phyloP scores from a whole-genome alignment of 2,113 vertebrate genomes.

The Passer montanus region DNA sequence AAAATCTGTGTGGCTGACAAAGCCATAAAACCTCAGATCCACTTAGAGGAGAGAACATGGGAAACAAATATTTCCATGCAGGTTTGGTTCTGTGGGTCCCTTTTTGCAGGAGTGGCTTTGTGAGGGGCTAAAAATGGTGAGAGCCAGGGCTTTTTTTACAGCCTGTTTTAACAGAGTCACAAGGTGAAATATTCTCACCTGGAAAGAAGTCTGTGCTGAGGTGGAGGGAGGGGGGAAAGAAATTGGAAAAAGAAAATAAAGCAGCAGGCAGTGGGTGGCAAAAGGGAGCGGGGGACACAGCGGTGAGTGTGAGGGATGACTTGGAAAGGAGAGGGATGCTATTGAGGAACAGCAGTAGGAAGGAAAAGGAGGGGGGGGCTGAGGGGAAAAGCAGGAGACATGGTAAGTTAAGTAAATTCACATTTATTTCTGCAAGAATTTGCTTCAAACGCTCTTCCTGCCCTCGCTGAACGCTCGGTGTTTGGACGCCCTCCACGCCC shows the following conservation, averaged over 20 bases:
- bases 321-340: slow-evolving; percentile 66
- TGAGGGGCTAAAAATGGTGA: background rate
- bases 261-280: slow-evolving; percentile 53
- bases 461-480: slow-evolving; percentile 38
- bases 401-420: slow-evolving; percentile 74
- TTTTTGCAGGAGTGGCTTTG: background rate
- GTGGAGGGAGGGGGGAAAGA: slow-evolving; percentile 36
- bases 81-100: background rate
- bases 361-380: slow-evolving; percentile 38
- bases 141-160: background rate
- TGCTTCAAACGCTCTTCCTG: slow-evolving; percentile 68
- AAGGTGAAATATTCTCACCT: slow-evolving; percentile 48
- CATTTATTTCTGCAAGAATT: slow-evolving; percentile 71
- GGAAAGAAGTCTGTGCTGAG: slow-evolving; percentile 36
- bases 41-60: background rate
- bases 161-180: background rate
- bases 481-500: slow-evolving; percentile 40
- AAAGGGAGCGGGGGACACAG: slow-evolving; percentile 7
- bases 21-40: background rate
- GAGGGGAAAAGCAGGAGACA: slow-evolving; percentile 68
- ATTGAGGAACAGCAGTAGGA: slow-evolving; percentile 60
- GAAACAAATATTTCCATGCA: background rate
- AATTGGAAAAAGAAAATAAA: slow-evolving; percentile 61
- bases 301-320: slow-evolving; percentile 55
- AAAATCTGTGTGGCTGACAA: background rate